Evolutionary conservation across 2,888 invertebrate genomes (phyloP).

Genomic region (Drosophila histrio): DNA sequence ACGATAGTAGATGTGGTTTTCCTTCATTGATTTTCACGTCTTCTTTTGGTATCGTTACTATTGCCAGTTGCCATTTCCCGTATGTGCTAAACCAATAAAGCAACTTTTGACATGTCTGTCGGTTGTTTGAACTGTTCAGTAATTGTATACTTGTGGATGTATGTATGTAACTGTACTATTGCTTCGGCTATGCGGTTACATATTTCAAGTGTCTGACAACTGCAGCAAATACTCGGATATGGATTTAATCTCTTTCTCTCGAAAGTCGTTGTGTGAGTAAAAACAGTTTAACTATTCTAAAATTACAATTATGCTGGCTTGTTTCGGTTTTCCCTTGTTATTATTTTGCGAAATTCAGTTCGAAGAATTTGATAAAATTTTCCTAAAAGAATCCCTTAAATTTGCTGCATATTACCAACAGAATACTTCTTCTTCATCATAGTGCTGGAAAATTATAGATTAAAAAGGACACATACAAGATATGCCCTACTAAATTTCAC

Average conservation of each 20-base stretch:
- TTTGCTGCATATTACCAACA: no score
- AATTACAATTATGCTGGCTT: no score
- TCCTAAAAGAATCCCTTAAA: no score
- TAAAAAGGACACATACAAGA: no score
- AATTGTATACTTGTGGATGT: neutral
- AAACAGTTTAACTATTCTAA: no score
- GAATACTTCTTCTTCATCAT: no score
- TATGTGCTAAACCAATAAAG: slow-evolving; percentile 70
- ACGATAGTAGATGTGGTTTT: slow-evolving; percentile 6
- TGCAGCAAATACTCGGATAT: neutral
- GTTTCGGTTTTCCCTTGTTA: no score
- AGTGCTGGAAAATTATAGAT: no score
- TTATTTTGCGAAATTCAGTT: no score
- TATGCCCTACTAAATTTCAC: no score
- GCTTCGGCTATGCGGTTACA: neutral
- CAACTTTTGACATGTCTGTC: slow-evolving; percentile 64
- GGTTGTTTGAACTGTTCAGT: neutral
- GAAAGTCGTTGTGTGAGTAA: neutral
- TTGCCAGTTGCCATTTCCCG: slow-evolving; percentile 49
- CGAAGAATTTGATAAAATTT: no score
- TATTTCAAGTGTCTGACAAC: neutral
- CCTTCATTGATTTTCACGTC: slow-evolving; percentile 58
- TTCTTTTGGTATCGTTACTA: slow-evolving; percentile 15
- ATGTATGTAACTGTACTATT: neutral
- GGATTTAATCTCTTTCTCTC: neutral